phyloP scores from a whole-genome alignment of 2,888 invertebrate genomes.

The Chrysolina haemoptera region DNA sequence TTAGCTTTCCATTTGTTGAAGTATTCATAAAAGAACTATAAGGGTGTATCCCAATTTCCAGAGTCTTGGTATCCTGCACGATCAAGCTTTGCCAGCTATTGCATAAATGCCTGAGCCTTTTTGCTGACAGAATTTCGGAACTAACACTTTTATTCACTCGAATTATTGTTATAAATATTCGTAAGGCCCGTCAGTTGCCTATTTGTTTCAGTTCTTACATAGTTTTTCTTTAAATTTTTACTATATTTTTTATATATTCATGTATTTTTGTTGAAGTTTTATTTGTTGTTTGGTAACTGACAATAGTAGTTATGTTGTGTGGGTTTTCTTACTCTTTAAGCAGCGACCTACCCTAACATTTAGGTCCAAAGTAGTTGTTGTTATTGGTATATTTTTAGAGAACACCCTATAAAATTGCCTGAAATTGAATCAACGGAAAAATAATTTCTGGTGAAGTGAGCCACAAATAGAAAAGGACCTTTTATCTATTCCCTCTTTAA shows the following conservation, averaged over 20 bases:
- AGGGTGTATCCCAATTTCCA: slow-evolving; percentile 20
- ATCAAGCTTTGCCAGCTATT: slow-evolving; percentile 61
- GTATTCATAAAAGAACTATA: background rate
- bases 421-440: slow-evolving; percentile 64
- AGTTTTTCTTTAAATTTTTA: slow-evolving; percentile 44
- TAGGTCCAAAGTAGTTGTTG: slow-evolving; percentile 68
- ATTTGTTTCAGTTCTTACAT: slow-evolving; percentile 44
- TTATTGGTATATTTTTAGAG: slow-evolving; percentile 69
- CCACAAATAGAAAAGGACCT: slow-evolving; percentile 61
- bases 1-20: slow-evolving; percentile 1
- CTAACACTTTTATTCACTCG: slow-evolving; percentile 61
- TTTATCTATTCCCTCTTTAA: slow-evolving; percentile 54
- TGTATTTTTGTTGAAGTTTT: slow-evolving; percentile 64
- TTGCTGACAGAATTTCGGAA: slow-evolving; percentile 63
- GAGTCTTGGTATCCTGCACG: slow-evolving; percentile 32
- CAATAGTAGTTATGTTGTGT: slow-evolving; percentile 58
- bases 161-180: slow-evolving; percentile 62
- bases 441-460: slow-evolving; percentile 63
- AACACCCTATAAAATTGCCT: slow-evolving; percentile 67
- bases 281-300: slow-evolving; percentile 62
- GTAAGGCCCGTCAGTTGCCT: slow-evolving; percentile 65
- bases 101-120: slow-evolving; percentile 62
- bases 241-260: slow-evolving; percentile 65
- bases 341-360: slow-evolving; percentile 56
- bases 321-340: slow-evolving; percentile 61